phyloP scores from a whole-genome alignment of 2,113 vertebrate genomes.

The Sporophila hypoxantha region DNA sequence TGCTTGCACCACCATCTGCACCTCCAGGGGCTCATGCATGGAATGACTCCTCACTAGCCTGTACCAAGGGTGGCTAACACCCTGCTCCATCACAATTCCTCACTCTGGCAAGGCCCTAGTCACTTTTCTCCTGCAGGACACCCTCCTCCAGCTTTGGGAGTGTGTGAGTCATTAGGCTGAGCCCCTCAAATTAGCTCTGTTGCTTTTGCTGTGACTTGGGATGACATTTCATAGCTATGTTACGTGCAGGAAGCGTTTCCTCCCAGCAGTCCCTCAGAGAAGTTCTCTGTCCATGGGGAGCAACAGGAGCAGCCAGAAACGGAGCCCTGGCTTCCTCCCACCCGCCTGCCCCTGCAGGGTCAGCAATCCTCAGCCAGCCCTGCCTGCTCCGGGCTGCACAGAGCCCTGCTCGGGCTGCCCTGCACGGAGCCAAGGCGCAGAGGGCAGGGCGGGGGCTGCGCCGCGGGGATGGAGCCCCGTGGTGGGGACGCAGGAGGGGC shows the following conservation, averaged over 20 bases:
- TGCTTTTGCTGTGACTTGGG: not conserved
- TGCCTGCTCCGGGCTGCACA: fast-evolving
- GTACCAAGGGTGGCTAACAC: not conserved
- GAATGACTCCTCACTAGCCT: not conserved
- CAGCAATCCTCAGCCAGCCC: not conserved
- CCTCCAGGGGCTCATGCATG: not conserved
- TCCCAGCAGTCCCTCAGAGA: not conserved
- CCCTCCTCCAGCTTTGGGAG: not conserved
- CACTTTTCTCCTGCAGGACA: not conserved
- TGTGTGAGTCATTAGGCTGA: not conserved
- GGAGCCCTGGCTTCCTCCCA: not conserved
- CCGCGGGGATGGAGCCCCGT: fast-evolving
- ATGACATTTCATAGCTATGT: not conserved
- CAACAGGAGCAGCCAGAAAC: not conserved
- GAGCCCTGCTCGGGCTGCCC: not conserved
- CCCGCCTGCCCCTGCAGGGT: not conserved
- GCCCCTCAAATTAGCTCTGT: not conserved
- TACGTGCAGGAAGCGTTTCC: not conserved
- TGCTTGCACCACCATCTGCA: not conserved
- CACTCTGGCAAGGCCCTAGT: not conserved
- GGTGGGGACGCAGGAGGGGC: not conserved
- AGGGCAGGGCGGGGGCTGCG: not conserved
- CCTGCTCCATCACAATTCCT: not conserved
- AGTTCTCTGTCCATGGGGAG: fast-evolving
- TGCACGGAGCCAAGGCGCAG: not conserved